Evolutionary conservation across 2,888 invertebrate genomes (phyloP).

Genomic region (Tetheella fluctuosa): DNA sequence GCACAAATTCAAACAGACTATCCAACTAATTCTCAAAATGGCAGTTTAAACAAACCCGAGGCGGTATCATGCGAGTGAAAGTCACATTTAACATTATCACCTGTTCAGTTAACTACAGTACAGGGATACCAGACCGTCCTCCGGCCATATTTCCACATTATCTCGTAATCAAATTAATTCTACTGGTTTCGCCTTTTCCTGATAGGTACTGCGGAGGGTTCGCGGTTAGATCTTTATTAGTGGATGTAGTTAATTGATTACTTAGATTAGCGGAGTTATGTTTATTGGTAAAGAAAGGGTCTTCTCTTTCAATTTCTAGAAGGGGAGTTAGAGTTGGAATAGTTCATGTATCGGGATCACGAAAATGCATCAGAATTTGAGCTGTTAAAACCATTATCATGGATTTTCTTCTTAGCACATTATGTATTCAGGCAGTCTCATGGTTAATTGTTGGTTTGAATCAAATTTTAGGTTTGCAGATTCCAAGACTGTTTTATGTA

Average conservation of each 20-base stretch:
- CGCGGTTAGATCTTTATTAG: background rate
- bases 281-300: background rate
- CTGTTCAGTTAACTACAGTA: conserved; percentile 22
- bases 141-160: conserved; percentile 39
- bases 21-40: conserved; percentile 6
- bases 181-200: conserved; percentile 41
- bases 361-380: too few species aligned
- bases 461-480: too few species aligned
- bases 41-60: conserved; percentile 24
- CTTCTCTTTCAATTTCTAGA: too few species aligned
- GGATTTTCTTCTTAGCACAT: too few species aligned
- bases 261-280: background rate
- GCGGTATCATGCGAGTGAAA: conserved; percentile 35
- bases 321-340: too few species aligned
- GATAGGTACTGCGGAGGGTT: conserved; percentile 27
- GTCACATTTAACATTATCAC: conserved; percentile 40
- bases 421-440: too few species aligned
- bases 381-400: too few species aligned
- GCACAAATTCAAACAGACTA: background rate
- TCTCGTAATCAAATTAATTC: conserved; percentile 48
- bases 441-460: too few species aligned
- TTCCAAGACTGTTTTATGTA: too few species aligned
- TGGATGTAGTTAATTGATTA: background rate
- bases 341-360: too few species aligned
- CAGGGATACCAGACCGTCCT: conserved; percentile 34